phyloP scores from a whole-genome alignment of 2,888 invertebrate species.

The Gryllus longicercus region DNA sequence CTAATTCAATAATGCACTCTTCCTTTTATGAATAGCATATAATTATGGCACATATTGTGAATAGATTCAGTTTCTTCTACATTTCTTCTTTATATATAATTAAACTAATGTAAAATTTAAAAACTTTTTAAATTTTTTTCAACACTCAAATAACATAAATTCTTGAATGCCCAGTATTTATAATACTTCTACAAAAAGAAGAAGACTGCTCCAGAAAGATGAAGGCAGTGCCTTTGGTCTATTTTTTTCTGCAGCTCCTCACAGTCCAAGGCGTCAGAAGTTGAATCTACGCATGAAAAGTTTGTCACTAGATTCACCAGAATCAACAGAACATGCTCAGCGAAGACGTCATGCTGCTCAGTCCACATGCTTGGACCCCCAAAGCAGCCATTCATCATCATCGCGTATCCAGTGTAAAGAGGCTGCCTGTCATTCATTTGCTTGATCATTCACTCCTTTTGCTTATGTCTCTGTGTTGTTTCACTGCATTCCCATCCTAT shows the following conservation, averaged over 20 bases:
- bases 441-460: conserved; percentile 34
- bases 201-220: not conserved
- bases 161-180: not conserved
- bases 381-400: conserved; percentile 55
- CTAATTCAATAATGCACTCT: too few relatives aligned
- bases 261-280: conserved; percentile 93
- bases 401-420: conserved; percentile 61
- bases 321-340: conserved; percentile 79
- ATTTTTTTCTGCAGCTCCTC: conserved; percentile 68
- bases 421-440: conserved; percentile 30
- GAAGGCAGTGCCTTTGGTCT: not conserved
- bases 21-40: too few relatives aligned
- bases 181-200: conserved; percentile 8
- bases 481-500: conserved; percentile 26
- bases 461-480: conserved; percentile 36
- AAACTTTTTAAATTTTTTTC: too few relatives aligned
- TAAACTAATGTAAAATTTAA: too few relatives aligned
- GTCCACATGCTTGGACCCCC: conserved; percentile 46
- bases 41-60: too few relatives aligned
- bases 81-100: too few relatives aligned
- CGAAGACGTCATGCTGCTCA: conserved; percentile 59
- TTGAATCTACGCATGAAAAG: conserved; percentile 97
- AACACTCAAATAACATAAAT: too few relatives aligned
- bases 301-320: conserved; percentile 92
- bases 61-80: too few relatives aligned